Evolutionary conservation across 2,888 invertebrate species (phyloP).

Genomic region (Phytoseiulus persimilis): DNA sequence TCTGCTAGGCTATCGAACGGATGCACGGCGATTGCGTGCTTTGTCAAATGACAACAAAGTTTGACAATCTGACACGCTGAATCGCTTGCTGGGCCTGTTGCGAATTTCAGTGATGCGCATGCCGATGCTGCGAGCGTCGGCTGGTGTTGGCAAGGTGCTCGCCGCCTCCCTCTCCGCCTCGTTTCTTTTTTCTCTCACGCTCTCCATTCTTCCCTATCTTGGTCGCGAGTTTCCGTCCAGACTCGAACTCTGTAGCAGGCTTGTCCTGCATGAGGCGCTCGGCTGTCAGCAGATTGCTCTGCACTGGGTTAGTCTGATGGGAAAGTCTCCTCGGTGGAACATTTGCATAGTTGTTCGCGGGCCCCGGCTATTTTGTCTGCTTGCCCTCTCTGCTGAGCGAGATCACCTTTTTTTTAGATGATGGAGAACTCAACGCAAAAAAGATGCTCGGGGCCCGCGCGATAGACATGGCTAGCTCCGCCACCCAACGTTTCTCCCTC

Average conservation of each 20-base stretch:
- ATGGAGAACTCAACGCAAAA: neutral
- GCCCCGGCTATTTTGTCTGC: neutral
- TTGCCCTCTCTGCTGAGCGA: neutral
- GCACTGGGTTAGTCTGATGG: neutral
- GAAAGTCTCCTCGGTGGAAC: neutral
- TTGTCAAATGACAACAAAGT: neutral
- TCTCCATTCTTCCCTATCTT: neutral
- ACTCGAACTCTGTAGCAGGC: neutral
- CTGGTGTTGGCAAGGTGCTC: neutral
- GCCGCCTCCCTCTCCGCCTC: too few relatives aligned
- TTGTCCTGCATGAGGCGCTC: neutral
- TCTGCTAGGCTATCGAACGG: neutral
- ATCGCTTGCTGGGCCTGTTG: neutral
- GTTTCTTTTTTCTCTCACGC: neutral
- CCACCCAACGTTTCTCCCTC: neutral
- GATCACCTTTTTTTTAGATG: neutral
- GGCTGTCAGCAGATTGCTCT: neutral
- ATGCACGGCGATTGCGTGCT: neutral
- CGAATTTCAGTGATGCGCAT: neutral
- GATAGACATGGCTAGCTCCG: neutral
- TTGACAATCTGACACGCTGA: neutral
- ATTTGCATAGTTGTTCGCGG: neutral
- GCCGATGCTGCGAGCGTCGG: neutral
- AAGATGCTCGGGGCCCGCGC: neutral
- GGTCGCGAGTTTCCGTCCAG: neutral